A percentile compares a stretch with the other conserved stretches of the same genome.
Evolutionary conservation across 2,113 vertebrate species (phyloP).

Genomic region (Bubo scandiacus): DNA sequence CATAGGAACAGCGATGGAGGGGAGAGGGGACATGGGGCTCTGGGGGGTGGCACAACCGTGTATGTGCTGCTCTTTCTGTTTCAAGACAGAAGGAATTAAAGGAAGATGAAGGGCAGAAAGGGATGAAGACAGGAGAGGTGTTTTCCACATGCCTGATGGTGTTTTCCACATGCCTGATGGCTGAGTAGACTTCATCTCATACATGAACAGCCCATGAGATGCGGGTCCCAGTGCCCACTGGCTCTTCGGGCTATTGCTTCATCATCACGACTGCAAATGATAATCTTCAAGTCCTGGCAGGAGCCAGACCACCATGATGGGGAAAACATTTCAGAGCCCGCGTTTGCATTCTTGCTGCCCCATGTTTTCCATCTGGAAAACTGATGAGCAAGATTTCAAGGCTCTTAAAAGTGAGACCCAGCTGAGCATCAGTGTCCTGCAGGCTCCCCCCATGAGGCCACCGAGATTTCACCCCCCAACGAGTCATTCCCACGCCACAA

Average conservation of each 20-base stretch:
- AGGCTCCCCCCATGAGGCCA: rapidly evolving
- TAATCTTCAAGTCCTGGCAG: not conserved
- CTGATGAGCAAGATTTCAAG: not conserved
- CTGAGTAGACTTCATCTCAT: not conserved
- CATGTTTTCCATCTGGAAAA: not conserved
- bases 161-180: not conserved
- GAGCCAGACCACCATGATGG: rapidly evolving
- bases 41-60: rapidly evolving
- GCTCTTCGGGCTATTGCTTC: not conserved
- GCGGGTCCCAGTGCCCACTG: rapidly evolving
- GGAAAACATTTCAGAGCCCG: not conserved
- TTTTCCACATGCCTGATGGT: not conserved
- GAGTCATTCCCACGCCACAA: not conserved
- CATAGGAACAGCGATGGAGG: rapidly evolving
- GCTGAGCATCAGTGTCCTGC: not conserved
- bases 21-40: not conserved
- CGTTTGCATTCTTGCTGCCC: not conserved
- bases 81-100: not conserved
- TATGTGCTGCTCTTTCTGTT: not conserved
- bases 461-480: rapidly evolving
- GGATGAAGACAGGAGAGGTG: not conserved
- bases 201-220: not conserved
- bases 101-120: not conserved
- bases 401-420: not conserved
- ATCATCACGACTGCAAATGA: not conserved